These are phyloP conservation scores for Salpingus planirostris DNA, from an alignment of 2,888 invertebrate species.

Conservation along the genomic window DNA sequence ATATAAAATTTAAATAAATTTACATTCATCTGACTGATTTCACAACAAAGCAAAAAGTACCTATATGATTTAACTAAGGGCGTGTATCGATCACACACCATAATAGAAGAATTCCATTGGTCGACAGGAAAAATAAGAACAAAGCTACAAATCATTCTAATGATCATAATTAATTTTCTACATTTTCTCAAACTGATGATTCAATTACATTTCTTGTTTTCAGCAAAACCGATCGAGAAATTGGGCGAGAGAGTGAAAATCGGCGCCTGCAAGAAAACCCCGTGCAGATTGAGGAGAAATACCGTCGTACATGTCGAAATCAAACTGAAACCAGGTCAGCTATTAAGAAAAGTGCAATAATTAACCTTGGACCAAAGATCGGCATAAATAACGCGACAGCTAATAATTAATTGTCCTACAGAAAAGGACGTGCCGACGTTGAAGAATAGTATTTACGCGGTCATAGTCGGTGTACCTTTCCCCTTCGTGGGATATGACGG, in stretches of 20 bases:
- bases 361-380: no score
- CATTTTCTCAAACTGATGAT: no score
- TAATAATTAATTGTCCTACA: constrained; percentile 24
- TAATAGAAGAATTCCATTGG: no score
- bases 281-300: constrained; percentile 59
- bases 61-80: no score
- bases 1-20: no score
- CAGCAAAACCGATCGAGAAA: constrained; percentile 41
- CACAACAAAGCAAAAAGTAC: no score
- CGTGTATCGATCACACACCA: no score
- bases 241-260: constrained; percentile 47
- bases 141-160: no score
- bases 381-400: not conserved
- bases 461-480: constrained; percentile 52
- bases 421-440: constrained; percentile 47
- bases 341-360: no score
- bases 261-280: constrained; percentile 52
- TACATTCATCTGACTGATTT: no score
- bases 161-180: no score
- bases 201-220: constrained; percentile 14
- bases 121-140: no score
- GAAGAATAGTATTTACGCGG: constrained; percentile 54
- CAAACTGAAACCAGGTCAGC: constrained; percentile 51
- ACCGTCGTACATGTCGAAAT: constrained; percentile 48
- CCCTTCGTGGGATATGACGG: constrained; percentile 75